These are phyloP conservation scores for Notarius quadriscutis DNA, from an alignment of 2,113 vertebrate genomes.

Conservation along the genomic window DNA sequence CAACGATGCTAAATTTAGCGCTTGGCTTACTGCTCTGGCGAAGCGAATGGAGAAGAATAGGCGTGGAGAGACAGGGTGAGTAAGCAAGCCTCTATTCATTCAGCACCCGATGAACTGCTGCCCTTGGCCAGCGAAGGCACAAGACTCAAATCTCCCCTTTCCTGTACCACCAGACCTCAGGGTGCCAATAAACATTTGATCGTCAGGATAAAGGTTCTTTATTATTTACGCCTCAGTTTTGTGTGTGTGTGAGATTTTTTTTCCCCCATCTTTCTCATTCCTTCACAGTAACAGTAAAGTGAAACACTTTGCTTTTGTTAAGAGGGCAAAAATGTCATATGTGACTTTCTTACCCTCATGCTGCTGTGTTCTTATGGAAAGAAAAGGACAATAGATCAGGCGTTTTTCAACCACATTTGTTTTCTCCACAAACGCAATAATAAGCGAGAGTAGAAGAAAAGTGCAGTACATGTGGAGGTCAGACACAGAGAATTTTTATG, in stretches of 20 bases:
- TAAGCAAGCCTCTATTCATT: slow-evolving; percentile 83
- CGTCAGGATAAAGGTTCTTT: slow-evolving; percentile 72
- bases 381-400: not conserved
- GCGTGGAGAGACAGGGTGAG: slow-evolving; percentile 78
- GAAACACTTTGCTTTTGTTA: slow-evolving; percentile 67
- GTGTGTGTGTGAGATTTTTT: slow-evolving; percentile 1
- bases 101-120: slow-evolving; percentile 76
- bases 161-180: slow-evolving; percentile 76
- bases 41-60: slow-evolving; percentile 95
- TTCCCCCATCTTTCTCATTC: slow-evolving; percentile 58
- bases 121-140: slow-evolving; percentile 81
- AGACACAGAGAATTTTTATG: not conserved
- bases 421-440: not conserved
- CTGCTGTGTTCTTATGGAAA: not conserved
- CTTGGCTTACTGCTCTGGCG: slow-evolving; percentile 81
- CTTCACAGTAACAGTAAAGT: slow-evolving; percentile 76
- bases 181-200: slow-evolving; percentile 88
- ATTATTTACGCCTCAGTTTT: slow-evolving; percentile 72
- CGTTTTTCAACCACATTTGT: not conserved
- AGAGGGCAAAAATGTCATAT: not conserved
- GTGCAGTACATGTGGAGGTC: not conserved
- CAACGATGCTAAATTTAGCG: slow-evolving; percentile 91
- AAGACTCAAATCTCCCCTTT: slow-evolving; percentile 60
- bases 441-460: not conserved
- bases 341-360: not conserved